phyloP scores from a whole-genome alignment of 2,113 vertebrate genomes.

The Dromiciops gliroides region DNA sequence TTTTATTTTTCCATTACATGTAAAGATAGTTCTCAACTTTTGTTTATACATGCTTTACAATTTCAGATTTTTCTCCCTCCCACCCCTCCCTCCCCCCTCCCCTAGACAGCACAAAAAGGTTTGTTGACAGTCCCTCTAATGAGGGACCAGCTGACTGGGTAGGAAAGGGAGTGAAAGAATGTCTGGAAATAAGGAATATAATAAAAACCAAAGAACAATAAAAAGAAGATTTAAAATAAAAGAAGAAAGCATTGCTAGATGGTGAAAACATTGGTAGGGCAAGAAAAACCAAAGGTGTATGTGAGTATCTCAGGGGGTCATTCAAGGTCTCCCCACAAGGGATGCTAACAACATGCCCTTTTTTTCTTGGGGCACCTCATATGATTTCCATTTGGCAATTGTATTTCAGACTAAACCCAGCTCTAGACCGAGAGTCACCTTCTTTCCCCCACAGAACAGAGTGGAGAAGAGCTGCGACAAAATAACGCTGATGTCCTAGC shows the following conservation, averaged over 20 bases:
- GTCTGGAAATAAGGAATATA: neutral
- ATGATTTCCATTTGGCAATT: neutral
- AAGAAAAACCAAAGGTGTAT: neutral
- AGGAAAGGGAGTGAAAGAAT: neutral
- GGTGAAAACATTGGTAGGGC: neutral
- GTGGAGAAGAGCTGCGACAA: neutral
- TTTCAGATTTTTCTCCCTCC: too few relatives aligned
- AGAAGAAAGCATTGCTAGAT: neutral
- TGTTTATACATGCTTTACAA: too few relatives aligned
- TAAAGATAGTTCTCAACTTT: too few relatives aligned
- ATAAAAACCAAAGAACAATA: neutral
- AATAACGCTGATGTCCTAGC: neutral
- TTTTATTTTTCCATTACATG: too few relatives aligned
- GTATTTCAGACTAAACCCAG: neutral
- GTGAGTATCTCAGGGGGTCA: neutral
- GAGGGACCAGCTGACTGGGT: neutral
- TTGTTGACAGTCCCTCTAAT: neutral
- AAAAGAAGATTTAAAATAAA: too few relatives aligned
- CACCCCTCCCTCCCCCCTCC: too few relatives aligned
- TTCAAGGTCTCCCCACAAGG: neutral
- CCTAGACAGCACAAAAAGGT: too few relatives aligned
- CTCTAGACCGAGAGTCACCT: neutral
- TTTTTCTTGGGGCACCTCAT: neutral
- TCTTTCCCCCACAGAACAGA: neutral
- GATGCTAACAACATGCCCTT: neutral